Evolutionary conservation across 2,797 vertebrate genomes (phyloP).

Genomic region (Lutjanus argentimaculatus): DNA sequence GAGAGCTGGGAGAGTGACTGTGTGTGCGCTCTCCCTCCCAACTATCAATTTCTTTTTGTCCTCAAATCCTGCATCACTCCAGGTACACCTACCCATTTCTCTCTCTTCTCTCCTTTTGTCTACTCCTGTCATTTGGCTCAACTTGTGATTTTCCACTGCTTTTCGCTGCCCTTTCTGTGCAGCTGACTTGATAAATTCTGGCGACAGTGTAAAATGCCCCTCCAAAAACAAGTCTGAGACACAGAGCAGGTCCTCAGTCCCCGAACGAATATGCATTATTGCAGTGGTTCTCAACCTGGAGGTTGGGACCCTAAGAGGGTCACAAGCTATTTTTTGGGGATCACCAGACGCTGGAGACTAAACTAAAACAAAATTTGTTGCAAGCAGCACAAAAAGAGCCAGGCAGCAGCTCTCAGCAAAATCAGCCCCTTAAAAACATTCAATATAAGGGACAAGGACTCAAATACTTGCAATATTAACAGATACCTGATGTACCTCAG

Average conservation of each 20-base stretch:
- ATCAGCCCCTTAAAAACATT: too few relatives aligned
- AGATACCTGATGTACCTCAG: too few relatives aligned
- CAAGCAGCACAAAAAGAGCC: too few relatives aligned
- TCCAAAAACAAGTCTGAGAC: background rate
- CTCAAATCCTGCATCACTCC: conserved; percentile 57
- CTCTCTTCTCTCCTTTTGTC: conserved; percentile 45
- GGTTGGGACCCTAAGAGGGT: too few relatives aligned
- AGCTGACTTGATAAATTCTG: conserved; percentile 53
- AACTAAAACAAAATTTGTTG: too few relatives aligned
- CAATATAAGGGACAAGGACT: too few relatives aligned
- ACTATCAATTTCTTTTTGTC: conserved; percentile 64
- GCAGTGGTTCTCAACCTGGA: too few relatives aligned
- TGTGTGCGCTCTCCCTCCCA: conserved; percentile 36
- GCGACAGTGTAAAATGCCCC: conserved; percentile 41
- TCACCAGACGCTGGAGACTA: too few relatives aligned
- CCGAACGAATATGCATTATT: too few relatives aligned
- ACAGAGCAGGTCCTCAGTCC: background rate
- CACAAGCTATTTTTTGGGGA: too few relatives aligned
- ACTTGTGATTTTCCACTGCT: conserved; percentile 62
- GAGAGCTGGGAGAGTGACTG: conserved; percentile 39
- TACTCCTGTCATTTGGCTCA: conserved; percentile 39
- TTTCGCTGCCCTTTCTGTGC: conserved; percentile 37
- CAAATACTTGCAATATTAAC: too few relatives aligned
- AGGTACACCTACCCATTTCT: conserved; percentile 53
- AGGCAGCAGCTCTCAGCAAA: too few relatives aligned